These are phyloP conservation scores for Aleiodes sp. DNA, from an alignment of 1,140 invertebrate species.

Conservation along the genomic window DNA sequence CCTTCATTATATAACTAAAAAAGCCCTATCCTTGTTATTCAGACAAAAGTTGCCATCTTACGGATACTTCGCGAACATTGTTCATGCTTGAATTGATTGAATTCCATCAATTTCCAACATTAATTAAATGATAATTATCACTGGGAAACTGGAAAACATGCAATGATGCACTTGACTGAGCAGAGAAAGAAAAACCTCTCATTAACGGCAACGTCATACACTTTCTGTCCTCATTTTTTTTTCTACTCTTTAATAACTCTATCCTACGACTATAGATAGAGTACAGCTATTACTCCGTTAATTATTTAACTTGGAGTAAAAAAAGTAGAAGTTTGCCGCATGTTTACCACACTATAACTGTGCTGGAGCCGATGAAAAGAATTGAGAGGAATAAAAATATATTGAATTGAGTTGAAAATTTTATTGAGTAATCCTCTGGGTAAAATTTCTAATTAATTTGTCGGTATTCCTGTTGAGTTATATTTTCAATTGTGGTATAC, in stretches of 20 bases:
- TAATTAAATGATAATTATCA: constrained; percentile 1
- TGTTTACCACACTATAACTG: no score
- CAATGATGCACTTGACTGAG: no score
- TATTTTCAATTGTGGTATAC: neutral
- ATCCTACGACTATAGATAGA: neutral
- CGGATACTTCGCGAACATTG: neutral
- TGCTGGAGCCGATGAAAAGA: no score
- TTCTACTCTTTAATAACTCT: neutral
- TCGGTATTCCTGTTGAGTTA: neutral
- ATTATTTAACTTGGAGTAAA: neutral
- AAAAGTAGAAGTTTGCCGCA: no score
- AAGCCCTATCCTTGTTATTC: no score
- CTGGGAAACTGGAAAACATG: no score
- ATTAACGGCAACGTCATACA: neutral
- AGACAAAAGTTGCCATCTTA: neutral
- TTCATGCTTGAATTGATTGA: neutral
- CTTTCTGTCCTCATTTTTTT: neutral
- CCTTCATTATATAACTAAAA: no score
- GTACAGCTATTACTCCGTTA: neutral
- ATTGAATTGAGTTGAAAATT: neutral
- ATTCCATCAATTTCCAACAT: no score
- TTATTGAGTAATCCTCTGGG: neutral
- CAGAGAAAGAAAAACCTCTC: neutral
- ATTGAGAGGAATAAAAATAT: no score
- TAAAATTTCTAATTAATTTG: neutral